Percentiles rank a stretch among this genome's conserved stretches.
Conservation (phyloP, 2,888 invertebrate species). For the Chromoteleia sp. region DNA sequence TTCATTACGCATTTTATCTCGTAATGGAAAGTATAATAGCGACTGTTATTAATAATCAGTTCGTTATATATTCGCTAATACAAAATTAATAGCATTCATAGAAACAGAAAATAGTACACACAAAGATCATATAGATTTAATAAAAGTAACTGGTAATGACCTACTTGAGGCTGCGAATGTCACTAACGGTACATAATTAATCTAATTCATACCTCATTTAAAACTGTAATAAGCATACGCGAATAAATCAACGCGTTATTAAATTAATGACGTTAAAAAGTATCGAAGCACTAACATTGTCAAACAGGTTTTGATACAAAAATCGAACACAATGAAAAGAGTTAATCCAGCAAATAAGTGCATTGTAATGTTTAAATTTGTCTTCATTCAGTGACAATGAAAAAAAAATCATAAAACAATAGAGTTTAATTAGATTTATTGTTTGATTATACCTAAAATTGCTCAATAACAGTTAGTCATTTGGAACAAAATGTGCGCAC, state of each 20-base stretch:
- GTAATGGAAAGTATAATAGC: constrained; percentile 14
- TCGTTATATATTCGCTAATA: background rate
- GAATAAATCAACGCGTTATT: constrained; percentile 33
- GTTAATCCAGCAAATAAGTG: constrained; percentile 19
- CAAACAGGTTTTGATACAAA: constrained; percentile 7
- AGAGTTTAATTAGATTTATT: constrained; percentile 49
- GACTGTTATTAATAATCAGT: constrained; percentile 8
- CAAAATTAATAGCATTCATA: constrained; percentile 11
- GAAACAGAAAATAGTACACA: constrained; percentile 13
- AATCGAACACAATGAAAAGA: constrained; percentile 19
- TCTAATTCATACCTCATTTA: constrained; percentile 43
- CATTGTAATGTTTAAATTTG: constrained; percentile 18
- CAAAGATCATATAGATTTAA: constrained; percentile 11
- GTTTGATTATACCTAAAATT: constrained; percentile 48
- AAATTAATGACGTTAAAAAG: constrained; percentile 10
- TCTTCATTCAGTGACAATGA: constrained; percentile 37
- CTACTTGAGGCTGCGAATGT: constrained; percentile 36
- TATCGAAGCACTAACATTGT: constrained; percentile 2
- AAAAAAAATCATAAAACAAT: constrained; percentile 16
- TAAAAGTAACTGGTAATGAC: constrained; percentile 44
- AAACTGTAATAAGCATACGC: constrained; percentile 16
- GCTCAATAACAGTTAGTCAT: constrained; percentile 20
- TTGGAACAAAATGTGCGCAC: constrained; percentile 12
- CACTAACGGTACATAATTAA: constrained; percentile 28
- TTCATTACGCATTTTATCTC: constrained; percentile 12